Base-by-base conservation (phyloP, 2,888 invertebrate genomes). In the Cheilosia impressa region DNA sequence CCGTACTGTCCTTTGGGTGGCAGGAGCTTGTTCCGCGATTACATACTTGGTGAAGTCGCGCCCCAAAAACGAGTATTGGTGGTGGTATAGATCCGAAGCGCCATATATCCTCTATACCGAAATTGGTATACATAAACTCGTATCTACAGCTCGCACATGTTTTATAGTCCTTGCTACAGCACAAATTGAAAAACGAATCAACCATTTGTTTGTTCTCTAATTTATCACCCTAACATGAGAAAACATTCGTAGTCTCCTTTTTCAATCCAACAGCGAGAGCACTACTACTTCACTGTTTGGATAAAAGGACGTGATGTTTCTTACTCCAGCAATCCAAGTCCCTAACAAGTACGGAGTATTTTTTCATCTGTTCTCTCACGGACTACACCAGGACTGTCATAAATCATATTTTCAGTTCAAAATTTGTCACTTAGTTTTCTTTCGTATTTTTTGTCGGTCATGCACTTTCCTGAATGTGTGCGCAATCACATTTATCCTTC, bases 371-470 rank as follows among this genome's bases (percentile, higher is more conserved):
- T 17, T 27, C 68, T 83, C 68, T 65, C 60, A 45, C 53, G 47
- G 66, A 65, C 52, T 31, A 22, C 45, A 34, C 6, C 22, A 50
- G 60, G 53, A 27, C 62, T 62, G 13, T 38, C 80, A 68, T 85
- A 85, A 81, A 85, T 85, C 85, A 81, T 81, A 76, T 77, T 85
- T 85, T 62, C 31, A 68, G 76, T 72, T 63, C 45, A 50, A 52
- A 81, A 80, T 85, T 85, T 81, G 80, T 81, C 81, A 85, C 85
- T 72, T 80, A 65, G 43, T 69, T 75, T 71, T 60, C 68, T 62
- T 77, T 55, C 27, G 45, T 53, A 38, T 10, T n/a, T 68, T n/a
- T 38, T 38, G 38, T 38, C 38, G 38, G 38, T 38, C 53, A n/a
- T 69, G 57, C 75, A 65, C 38, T 34, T 34, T 66, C 50, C 52